phyloP scores from a whole-genome alignment of 2,113 vertebrate genomes.

The Phrynosoma blainvillii region DNA sequence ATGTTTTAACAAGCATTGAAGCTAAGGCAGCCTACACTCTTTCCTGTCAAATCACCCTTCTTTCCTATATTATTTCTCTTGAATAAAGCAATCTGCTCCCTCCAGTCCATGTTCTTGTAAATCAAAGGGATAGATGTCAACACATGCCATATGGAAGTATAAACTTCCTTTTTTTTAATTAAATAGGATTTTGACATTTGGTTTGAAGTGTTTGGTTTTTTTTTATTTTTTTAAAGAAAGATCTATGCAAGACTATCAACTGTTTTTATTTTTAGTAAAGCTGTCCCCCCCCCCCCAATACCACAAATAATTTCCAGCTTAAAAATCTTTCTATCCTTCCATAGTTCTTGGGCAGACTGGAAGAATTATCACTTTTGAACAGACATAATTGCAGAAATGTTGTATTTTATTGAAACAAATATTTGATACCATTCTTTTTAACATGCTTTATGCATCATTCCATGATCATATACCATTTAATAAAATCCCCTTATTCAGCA shows the following conservation, averaged over 20 bases:
- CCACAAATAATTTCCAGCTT: conserved; percentile 34
- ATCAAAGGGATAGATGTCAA: conserved; percentile 72
- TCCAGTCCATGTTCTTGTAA: conserved; percentile 64
- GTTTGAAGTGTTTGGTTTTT: conserved; percentile 62
- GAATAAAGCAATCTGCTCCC: conserved; percentile 74
- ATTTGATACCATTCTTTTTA: not conserved
- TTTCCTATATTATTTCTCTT: conserved; percentile 63
- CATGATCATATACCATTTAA: not conserved
- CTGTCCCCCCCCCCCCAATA: not conserved
- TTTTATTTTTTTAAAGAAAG: conserved; percentile 54
- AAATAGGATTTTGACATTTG: conserved; percentile 70
- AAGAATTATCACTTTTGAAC: conserved; percentile 8
- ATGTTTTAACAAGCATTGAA: conserved; percentile 79
- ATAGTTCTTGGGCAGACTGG: conserved; percentile 10
- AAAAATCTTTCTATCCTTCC: conserved; percentile 47
- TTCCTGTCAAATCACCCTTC: conserved; percentile 70
- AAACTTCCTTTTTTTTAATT: conserved; percentile 76
- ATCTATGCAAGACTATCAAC: conserved; percentile 48
- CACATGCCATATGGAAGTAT: conserved; percentile 65
- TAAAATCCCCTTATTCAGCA: conserved; percentile 28
- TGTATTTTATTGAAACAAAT: conserved; percentile 15
- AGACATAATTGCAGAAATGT: not conserved
- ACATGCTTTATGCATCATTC: conserved; percentile 30
- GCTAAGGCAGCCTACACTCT: conserved; percentile 74
- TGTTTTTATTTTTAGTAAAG: conserved; percentile 67